Base-by-base conservation (phyloP, 2,797 vertebrate species). In the Gallirallus australis region DNA sequence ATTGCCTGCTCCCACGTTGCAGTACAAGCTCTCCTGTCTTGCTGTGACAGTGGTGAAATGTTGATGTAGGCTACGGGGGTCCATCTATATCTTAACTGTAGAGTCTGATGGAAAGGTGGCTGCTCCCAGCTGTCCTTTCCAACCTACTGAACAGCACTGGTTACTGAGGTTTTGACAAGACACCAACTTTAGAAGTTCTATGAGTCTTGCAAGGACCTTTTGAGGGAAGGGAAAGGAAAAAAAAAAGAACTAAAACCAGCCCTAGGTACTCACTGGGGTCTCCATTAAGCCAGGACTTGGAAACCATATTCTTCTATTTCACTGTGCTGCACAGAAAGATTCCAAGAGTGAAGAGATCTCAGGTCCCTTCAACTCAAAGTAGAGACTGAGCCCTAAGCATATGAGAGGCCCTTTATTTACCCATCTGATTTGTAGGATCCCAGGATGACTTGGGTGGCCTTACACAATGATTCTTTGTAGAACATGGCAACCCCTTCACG, bases 1-100 rank as follows among this genome's bases (percentile, higher is more conserved):
- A 25, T 35, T 1, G 0, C 18, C 25, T 68, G 15, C 19, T 47
- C 23, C 35, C 24, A 13, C 0, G 0, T 13, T 13, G 2, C 15
- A 31, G 28, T 11, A 31, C 19, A 48, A 13, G 27, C 15, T 79
- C 25, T 5, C 7, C 9, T 31, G 7, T 39, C 15, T 69, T 57
- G 18, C 30, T 31, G 2, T 16, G n/a, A 20, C 45, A 81, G 0
- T 28, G 42, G 33, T 45, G 31, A 83, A 87, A 60, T 31, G 42
- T 9, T 73, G 65, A 13, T 30, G 25, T 52, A 61, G 21, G 19
- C 15, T 31, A 0, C n/a, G 25, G 15, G 6, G 15, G 9, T 57
- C 37, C 40, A 21, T 12, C 45, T 48, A 25, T 6, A 7, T 3
- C 21, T 72, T 37, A 54, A n/a, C 18, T 47, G 8, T 6, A 52